Conservation (phyloP, 2,888 invertebrate species). For the Lasiommata megera region DNA sequence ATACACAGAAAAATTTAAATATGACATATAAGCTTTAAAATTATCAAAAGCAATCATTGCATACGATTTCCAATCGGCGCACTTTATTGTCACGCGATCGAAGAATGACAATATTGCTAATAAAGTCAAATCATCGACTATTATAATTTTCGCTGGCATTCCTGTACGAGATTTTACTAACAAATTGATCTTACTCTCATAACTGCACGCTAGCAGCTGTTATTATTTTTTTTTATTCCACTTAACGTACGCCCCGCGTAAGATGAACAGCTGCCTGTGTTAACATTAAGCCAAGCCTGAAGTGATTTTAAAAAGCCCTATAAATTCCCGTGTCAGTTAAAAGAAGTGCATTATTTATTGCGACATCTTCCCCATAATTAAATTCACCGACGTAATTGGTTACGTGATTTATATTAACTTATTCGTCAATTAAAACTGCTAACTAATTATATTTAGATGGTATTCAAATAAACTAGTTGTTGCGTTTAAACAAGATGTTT, state of each 20-base stretch:
- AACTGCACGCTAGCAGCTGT: slow-evolving; percentile 45
- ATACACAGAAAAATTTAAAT: not conserved
- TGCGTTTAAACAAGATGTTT: not conserved
- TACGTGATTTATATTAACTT: slow-evolving; percentile 16
- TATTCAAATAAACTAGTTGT: slow-evolving; percentile 7
- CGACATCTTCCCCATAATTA: slow-evolving; percentile 35
- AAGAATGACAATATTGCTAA: slow-evolving; percentile 3
- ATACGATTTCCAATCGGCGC: slow-evolving; percentile 5
- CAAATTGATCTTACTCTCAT: slow-evolving; percentile 38
- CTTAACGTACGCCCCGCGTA: slow-evolving; percentile 49
- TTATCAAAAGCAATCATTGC: not conserved
- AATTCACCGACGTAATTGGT: slow-evolving; percentile 21
- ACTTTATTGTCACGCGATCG: slow-evolving; percentile 13
- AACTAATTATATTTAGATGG: slow-evolving; percentile 13
- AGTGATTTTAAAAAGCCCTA: slow-evolving; percentile 46
- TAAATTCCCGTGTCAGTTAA: slow-evolving; percentile 46
- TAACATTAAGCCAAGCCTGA: slow-evolving; percentile 33
- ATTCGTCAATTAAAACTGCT: slow-evolving; percentile 17
- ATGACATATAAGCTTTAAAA: not conserved
- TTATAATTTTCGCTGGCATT: slow-evolving; percentile 28
- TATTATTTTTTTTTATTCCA: slow-evolving; percentile 44
- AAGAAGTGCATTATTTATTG: slow-evolving; percentile 44
- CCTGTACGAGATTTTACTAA: slow-evolving; percentile 14
- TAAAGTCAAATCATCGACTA: slow-evolving; percentile 10
- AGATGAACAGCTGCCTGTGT: slow-evolving; percentile 59